These are phyloP conservation scores for Heteropelma amictum DNA, from an alignment of 2,888 invertebrate species.

Conservation along the genomic window DNA sequence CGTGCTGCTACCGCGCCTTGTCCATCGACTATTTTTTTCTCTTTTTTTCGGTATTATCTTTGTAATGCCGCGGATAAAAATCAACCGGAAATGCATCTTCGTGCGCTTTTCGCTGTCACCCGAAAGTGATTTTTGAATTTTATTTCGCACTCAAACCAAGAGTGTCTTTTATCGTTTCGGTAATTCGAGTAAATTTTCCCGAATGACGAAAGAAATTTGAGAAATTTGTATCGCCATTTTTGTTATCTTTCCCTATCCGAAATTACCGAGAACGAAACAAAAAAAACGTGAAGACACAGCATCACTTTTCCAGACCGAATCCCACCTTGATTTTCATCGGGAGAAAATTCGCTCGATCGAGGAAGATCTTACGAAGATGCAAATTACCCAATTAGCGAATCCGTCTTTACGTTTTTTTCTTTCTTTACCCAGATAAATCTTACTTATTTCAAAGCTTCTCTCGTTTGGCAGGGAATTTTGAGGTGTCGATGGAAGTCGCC, in stretches of 20 bases:
- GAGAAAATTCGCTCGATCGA: background rate
- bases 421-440: no score
- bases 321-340: no score
- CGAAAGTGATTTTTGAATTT: no score
- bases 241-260: background rate
- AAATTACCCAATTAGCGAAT: background rate
- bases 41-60: background rate
- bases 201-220: no score
- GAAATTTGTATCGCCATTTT: background rate
- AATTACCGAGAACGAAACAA: background rate
- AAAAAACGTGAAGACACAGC: background rate
- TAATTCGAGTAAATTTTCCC: no score
- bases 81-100: no score
- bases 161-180: no score
- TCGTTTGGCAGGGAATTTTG: background rate
- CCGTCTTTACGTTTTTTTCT: no score
- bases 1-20: background rate
- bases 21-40: slow-evolving; percentile 1
- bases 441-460: no score
- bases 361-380: background rate
- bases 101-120: no score
- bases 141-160: no score
- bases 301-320: background rate
- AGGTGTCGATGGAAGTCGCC: background rate
- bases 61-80: no score